Percentiles rank a stretch among this genome's conserved stretches.
Evolutionary conservation across 1,140 invertebrate genomes (phyloP).

Genomic region (Solen grandis): DNA sequence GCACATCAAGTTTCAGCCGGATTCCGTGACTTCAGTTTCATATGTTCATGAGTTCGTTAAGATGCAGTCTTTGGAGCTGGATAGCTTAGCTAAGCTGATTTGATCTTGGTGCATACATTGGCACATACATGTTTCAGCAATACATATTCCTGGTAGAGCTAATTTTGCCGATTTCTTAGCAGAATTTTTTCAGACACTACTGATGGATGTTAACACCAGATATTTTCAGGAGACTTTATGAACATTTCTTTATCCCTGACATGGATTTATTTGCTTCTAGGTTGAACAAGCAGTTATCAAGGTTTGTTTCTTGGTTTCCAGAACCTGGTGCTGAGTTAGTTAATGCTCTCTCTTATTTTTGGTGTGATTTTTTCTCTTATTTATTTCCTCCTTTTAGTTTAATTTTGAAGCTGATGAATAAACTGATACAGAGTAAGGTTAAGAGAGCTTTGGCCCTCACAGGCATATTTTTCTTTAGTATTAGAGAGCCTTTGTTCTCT

Average conservation of each 20-base stretch:
- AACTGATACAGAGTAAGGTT: slow-evolving; percentile 16
- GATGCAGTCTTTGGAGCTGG: no score
- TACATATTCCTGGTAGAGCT: no score
- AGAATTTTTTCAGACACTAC: slow-evolving; percentile 16
- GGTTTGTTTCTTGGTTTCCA: no score
- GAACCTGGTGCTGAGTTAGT: no score
- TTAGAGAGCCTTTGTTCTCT: slow-evolving; percentile 15
- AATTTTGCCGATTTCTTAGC: slow-evolving; percentile 18
- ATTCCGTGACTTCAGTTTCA: slow-evolving; percentile 19
- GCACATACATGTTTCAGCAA: no score
- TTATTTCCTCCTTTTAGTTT: slow-evolving; percentile 25
- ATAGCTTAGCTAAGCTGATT: slow-evolving; percentile 16
- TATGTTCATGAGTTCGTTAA: no score
- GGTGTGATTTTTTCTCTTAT: slow-evolving; percentile 18
- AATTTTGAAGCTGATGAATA: background rate
- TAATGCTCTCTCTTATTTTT: slow-evolving; percentile 30
- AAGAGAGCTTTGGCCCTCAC: slow-evolving; percentile 8
- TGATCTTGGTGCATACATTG: slow-evolving; percentile 39
- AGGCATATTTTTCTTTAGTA: slow-evolving; percentile 20
- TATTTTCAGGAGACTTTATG: no score
- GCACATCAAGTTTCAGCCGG: slow-evolving; percentile 3
- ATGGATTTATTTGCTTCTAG: no score
- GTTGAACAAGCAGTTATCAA: no score
- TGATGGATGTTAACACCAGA: slow-evolving; percentile 13
- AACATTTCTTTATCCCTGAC: slow-evolving; percentile 24